Evolutionary conservation across 2,113 vertebrate genomes (phyloP).

Genomic region (Aphelocoma coerulescens): DNA sequence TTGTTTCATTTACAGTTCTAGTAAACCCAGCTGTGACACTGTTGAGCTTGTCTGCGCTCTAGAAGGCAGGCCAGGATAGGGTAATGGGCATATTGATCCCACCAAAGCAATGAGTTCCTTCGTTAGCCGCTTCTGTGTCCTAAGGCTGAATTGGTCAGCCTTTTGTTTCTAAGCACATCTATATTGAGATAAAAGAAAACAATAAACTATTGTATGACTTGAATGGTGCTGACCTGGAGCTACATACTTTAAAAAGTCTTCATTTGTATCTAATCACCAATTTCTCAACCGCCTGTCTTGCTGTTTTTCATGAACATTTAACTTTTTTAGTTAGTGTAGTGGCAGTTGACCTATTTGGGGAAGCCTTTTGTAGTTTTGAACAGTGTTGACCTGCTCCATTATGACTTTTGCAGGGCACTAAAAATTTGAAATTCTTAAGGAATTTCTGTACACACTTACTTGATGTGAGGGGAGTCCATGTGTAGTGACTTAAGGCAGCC

Average conservation of each 20-base stretch:
- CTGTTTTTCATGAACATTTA: neutral
- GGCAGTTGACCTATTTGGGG: neutral
- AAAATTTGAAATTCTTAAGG: neutral
- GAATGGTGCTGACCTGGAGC: neutral
- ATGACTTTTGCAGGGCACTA: neutral
- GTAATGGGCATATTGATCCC: neutral
- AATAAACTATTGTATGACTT: neutral
- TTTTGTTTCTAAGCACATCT: neutral
- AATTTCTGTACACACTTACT: neutral
- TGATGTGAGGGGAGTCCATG: neutral
- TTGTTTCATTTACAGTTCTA: neutral
- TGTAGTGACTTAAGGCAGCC: neutral
- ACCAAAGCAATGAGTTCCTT: neutral
- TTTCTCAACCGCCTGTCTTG: neutral
- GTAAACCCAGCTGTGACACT: neutral
- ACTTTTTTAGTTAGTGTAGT: neutral
- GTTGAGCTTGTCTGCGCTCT: neutral
- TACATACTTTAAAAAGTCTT: neutral
- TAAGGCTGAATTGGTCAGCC: neutral
- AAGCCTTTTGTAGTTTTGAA: neutral
- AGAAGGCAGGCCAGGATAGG: neutral
- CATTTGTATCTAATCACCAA: neutral
- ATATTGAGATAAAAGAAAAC: neutral
- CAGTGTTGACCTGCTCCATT: neutral
- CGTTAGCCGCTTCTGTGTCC: neutral